Evolutionary conservation across 2,797 vertebrate species (phyloP), one percentile per base, ranked within the genome.

Genomic region (Neosilurus hyrtlii): DNA sequence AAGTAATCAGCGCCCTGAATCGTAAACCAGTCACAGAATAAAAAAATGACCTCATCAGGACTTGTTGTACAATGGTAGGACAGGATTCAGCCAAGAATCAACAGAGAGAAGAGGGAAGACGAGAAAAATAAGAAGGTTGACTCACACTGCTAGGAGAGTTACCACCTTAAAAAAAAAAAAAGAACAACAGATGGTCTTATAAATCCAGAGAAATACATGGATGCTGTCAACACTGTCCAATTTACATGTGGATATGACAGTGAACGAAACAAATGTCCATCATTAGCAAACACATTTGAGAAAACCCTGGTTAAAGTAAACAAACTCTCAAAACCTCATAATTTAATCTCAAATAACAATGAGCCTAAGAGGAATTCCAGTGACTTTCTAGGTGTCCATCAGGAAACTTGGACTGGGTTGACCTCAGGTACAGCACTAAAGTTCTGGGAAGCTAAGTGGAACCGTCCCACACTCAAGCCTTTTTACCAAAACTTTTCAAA

Each of bases 301-400:
- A 37, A 68, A 43, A 2, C 66, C 3, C 9, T 43, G 1, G 78
- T 86, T 20, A 88, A 90, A 88, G 51, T 85, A 1, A 88, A 77
- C 66, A 88, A 86, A 80, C 86, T 87, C 2, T 52, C 88, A 26
- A 88, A 87, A 73, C 86, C 84, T 77, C 74, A 84, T 20, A 82
- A 87, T 37, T 84, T 89, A n/a, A 85, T 90, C 0, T 82, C 56
- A 8, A 83, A 85, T 0, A 51, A 89, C 16, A 1, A 79, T 85
- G 52, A 85, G 2, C 81, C 82, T 83, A 87, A 86, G 0, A 87
- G 70, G 76, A 84, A 83, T 18, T 74, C 87, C 49, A 81, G 16
- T 20, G 70, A 87, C 10, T 89, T 86, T 78, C 30, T 11, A 56
- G 54, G 9, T 43, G 43, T 8, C 43, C 43, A 43, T 43, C 4